A percentile compares a stretch with the other conserved stretches of the same genome.
Evolutionary conservation across 2,797 vertebrate species (phyloP).

Genomic region (Gymnoscopelus microlampas): DNA sequence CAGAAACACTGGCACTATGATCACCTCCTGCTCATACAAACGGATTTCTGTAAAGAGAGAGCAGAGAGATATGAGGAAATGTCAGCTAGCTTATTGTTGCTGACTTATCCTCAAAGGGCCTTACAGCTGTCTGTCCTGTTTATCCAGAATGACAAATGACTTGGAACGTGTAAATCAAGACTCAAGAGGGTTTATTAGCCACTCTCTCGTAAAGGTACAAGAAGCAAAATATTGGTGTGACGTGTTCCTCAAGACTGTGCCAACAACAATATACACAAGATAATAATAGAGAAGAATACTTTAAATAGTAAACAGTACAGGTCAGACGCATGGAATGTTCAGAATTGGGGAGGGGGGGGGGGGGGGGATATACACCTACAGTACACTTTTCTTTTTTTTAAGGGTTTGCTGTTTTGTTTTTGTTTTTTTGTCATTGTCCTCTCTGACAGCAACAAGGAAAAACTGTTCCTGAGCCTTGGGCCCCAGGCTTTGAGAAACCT

Average conservation of each 20-base stretch:
- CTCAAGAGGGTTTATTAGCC: neutral
- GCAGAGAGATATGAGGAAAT: constrained; percentile 3
- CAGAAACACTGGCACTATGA: constrained; percentile 87
- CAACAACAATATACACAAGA: neutral
- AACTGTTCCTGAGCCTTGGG: too few relatives aligned
- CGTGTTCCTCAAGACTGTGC: neutral
- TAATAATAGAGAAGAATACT: too few relatives aligned
- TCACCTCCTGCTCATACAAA: constrained; percentile 88
- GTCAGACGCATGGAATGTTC: too few relatives aligned
- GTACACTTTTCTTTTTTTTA: too few relatives aligned
- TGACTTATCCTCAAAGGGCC: neutral
- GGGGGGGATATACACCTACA: too few relatives aligned
- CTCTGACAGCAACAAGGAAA: too few relatives aligned
- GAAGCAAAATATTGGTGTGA: neutral
- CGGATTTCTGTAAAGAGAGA: constrained; percentile 69
- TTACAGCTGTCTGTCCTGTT: neutral
- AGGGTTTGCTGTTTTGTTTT: too few relatives aligned
- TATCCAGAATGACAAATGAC: neutral
- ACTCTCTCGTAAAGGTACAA: neutral
- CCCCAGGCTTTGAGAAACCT: too few relatives aligned
- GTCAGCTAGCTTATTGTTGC: neutral
- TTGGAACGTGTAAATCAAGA: neutral
- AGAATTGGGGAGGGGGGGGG: too few relatives aligned
- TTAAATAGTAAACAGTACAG: too few relatives aligned
- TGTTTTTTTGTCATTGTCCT: too few relatives aligned